phyloP scores from a whole-genome alignment of 2,888 invertebrate species.

The Hirtodrosophila confusa region DNA sequence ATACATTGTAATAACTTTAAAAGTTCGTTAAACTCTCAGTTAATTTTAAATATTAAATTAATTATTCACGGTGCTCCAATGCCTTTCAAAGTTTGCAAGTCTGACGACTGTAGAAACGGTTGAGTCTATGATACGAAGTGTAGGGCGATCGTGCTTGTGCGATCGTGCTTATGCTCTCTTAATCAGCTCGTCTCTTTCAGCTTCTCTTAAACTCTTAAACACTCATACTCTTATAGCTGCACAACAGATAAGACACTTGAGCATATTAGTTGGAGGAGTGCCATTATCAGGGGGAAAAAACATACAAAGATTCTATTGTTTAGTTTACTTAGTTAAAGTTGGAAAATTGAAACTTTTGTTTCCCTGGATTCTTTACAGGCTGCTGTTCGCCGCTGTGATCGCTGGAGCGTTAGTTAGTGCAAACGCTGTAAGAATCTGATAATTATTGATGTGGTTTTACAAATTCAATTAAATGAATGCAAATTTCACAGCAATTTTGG shows the following conservation, averaged over 20 bases:
- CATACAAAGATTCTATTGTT: not conserved
- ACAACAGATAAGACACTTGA: no score
- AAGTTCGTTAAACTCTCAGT: no score
- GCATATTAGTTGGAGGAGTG: no score
- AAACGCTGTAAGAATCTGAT: constrained; percentile 79
- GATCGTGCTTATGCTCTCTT: constrained; percentile 25
- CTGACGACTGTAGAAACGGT: not conserved
- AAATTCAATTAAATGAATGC: constrained; percentile 3
- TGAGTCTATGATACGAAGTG: constrained; percentile 10
- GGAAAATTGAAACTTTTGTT: constrained; percentile 4
- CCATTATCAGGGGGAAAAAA: constrained; percentile 6
- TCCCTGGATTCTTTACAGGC: constrained; percentile 63
- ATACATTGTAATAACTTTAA: no score
- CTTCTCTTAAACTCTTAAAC: constrained; percentile 3
- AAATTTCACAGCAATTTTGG: constrained; percentile 84
- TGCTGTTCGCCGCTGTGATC: constrained; percentile 82
- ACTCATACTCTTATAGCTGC: not conserved
- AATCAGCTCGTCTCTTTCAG: constrained; percentile 25
- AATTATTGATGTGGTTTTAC: not conserved
- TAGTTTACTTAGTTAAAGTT: not conserved
- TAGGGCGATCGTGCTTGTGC: not conserved
- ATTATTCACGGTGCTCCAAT: constrained; percentile 13
- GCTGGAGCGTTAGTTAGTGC: constrained; percentile 77
- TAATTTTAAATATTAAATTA: not conserved
- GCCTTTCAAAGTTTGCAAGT: constrained; percentile 23